These are phyloP conservation scores for Hyles euphorbiae DNA, from an alignment of 1,140 invertebrate genomes.

Conservation along the genomic window DNA sequence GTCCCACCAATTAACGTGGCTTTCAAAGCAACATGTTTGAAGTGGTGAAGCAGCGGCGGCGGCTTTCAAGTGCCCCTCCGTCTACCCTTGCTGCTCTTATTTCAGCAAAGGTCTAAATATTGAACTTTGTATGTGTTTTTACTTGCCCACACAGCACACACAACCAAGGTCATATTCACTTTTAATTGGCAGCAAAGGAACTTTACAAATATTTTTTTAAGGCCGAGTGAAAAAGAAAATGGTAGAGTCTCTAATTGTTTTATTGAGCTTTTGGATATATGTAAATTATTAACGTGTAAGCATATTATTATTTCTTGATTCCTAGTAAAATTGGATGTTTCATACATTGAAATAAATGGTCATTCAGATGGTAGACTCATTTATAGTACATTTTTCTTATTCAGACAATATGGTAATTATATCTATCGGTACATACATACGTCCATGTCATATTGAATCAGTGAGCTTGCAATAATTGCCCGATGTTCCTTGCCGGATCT, in stretches of 20 bases:
- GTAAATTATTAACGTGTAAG: too few species aligned
- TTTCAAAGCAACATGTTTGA: slow-evolving; percentile 49
- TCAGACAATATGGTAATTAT: too few species aligned
- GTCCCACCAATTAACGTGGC: slow-evolving; percentile 62
- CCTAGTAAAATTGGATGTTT: too few species aligned
- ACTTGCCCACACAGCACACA: slow-evolving; percentile 5
- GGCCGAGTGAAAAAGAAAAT: too few species aligned
- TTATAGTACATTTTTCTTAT: too few species aligned
- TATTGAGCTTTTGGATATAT: too few species aligned
- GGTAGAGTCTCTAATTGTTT: too few species aligned
- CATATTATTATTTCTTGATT: too few species aligned
- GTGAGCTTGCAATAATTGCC: slow-evolving; percentile 45
- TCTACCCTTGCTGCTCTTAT: slow-evolving; percentile 37
- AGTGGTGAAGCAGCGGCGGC: slow-evolving; percentile 48
- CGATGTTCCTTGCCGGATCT: slow-evolving; percentile 34
- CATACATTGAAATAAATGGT: too few species aligned
- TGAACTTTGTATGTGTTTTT: slow-evolving; percentile 20
- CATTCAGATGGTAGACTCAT: too few species aligned
- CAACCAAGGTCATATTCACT: slow-evolving; percentile 12
- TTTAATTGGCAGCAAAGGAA: slow-evolving; percentile 1
- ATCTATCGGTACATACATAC: too few species aligned
- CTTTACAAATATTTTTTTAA: too few species aligned
- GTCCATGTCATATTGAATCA: slow-evolving; percentile 28
- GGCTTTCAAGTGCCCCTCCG: slow-evolving; percentile 41
- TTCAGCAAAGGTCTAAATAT: slow-evolving; percentile 49